A percentile compares a stretch with the other conserved stretches of the same genome.
These are phyloP conservation scores for Dromococcyx pavoninus DNA, from an alignment of 2,797 vertebrate genomes.

Conservation along the genomic window DNA sequence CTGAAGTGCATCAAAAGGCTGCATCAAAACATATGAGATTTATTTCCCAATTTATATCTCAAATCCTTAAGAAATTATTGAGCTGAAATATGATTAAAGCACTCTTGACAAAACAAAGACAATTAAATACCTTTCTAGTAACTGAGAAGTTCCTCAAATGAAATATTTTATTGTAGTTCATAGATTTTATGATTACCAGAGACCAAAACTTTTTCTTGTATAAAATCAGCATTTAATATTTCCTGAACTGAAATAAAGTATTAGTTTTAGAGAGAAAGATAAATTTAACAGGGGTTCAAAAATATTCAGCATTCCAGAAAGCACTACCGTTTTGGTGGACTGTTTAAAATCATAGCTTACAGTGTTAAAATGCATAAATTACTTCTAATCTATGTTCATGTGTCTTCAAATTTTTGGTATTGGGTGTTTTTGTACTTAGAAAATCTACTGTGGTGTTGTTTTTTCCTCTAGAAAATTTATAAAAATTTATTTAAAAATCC, in stretches of 20 bases:
- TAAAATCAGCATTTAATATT: background rate
- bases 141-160: background rate
- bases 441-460: rapidly evolving
- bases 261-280: background rate
- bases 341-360: background rate
- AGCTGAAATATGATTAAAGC: background rate
- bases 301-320: background rate
- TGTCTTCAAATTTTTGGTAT: background rate
- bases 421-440: background rate
- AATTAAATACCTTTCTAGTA: background rate
- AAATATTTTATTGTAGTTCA: background rate
- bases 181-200: background rate
- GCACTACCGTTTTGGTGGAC: background rate
- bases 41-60: background rate
- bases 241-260: background rate
- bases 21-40: background rate
- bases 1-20: background rate
- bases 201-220: background rate
- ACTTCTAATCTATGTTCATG: background rate
- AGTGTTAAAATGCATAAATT: background rate
- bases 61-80: background rate
- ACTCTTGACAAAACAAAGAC: background rate
- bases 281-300: rapidly evolving
- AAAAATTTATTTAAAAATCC: background rate
- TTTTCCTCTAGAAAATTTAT: background rate